Percentiles rank a stretch among this genome's conserved stretches.
Evolutionary conservation across 2,888 invertebrate species (phyloP).

Genomic region (Melinopterus prodromus): DNA sequence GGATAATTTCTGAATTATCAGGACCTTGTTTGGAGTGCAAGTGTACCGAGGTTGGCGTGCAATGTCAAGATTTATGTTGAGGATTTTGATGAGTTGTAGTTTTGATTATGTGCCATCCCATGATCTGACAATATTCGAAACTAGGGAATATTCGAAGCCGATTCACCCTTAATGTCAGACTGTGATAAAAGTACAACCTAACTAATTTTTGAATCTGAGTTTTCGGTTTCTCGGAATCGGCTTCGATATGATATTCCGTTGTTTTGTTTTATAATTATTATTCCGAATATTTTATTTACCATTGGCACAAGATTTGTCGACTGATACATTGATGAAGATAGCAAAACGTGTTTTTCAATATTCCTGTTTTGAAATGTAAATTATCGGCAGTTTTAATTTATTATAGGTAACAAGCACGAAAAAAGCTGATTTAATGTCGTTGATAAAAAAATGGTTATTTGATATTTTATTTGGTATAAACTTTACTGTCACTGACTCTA

Average conservation of each 20-base stretch:
- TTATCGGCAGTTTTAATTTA: background rate
- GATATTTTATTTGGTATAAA: too few relatives aligned
- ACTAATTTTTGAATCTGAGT: background rate
- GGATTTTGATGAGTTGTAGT: constrained; percentile 47
- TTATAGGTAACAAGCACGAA: background rate
- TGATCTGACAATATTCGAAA: background rate
- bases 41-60: constrained; percentile 87
- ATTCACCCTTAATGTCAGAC: constrained; percentile 14
- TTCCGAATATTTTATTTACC: background rate
- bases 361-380: background rate
- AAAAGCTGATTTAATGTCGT: background rate
- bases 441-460: background rate
- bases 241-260: background rate
- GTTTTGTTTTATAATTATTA: background rate
- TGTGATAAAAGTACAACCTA: constrained; percentile 21
- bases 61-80: constrained; percentile 76
- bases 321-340: background rate
- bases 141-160: constrained; percentile 8
- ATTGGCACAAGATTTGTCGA: background rate
- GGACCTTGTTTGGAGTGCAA: constrained; percentile 84
- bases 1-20: constrained; percentile 83
- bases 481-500: too few relatives aligned
- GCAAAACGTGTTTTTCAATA: background rate
- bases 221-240: background rate
- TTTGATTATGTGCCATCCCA: constrained; percentile 14